Evolutionary conservation across 2,888 invertebrate genomes (phyloP), one percentile per base, ranked within the genome.

Genomic region (Drosophila villosipedis): DNA sequence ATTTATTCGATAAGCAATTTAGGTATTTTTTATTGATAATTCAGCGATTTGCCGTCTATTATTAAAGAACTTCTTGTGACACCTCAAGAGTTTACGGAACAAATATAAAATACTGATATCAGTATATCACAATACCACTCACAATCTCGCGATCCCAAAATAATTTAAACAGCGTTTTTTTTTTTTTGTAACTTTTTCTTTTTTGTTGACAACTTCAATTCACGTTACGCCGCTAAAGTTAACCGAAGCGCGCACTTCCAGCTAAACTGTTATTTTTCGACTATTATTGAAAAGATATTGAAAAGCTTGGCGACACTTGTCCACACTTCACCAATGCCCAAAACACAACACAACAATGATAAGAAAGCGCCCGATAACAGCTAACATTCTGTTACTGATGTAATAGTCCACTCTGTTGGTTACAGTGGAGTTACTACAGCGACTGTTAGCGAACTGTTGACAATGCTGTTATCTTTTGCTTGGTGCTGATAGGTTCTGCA

Each of bases 301-400:
- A 69, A 89, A 84, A 89, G 89, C 87, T 85, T 62, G 22, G 9
- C 63, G 69, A 53, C 54, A 52, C 37, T 70, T 10, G 35, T 30
- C 30, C 50, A 33, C 47, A 49, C 49, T 76, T 76, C 81, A 77
- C 77, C 81, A 80, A 76, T 37, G 60, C 54, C 47, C 41, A 57
- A 72, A 73, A 76, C 84, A 86, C 76, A 65, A 67, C 19, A 4
- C 52, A 31, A 67, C 75, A 73, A 59, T 84, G 85, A 85, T 85
- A 85, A 85, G 89, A 80, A 75, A 73, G 74, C 78, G 43, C 50
- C 25, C 22, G 73, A 76, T 76, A 78, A 63, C 76, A 72, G 60
- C 14, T 54, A 63, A 35, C 62, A 68, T 62, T 16, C 41, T 43
- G 37, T 3, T 12, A 37, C 35, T 39, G 64, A 7, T 25, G 12